Base-by-base conservation (phyloP, 2,113 vertebrate genomes). In the Scophthalmus maximus region DNA sequence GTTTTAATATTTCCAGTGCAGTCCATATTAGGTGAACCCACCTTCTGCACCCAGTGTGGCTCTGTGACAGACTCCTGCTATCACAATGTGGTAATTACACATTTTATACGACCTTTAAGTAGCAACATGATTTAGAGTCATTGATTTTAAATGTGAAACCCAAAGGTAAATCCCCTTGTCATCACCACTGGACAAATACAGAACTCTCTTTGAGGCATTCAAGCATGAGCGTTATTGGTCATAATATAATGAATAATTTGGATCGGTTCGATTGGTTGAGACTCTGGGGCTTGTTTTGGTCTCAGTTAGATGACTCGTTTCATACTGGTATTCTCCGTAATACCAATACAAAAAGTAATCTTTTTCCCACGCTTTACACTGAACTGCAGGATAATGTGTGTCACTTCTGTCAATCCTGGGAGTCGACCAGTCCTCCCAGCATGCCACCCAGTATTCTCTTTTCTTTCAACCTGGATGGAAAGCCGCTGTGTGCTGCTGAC, bases 331-430 rank as follows among this genome's bases (percentile, higher is more conserved):
- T n/a, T 34, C 36, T 66, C 7, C n/a, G n/a, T n/a, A n/a, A n/a
- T n/a, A n/a, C n/a, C n/a, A n/a, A n/a, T n/a, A n/a, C n/a, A n/a
- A n/a, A n/a, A n/a, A n/a, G n/a, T n/a, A n/a, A n/a, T n/a, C n/a
- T n/a, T n/a, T n/a, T n/a, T n/a, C n/a, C n/a, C n/a, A n/a, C n/a
- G 59, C 27, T 8, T 55, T 65, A 10, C 44, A 0, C 40, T 67
- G 36, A 26, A 15, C 58, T 55, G 8, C 68, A 93, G 92, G 79
- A 90, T 3, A 58, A 78, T 1, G 44, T 3, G 5, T 94, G 93
- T 63, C 89, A 89, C 86, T 92, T 92, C 87, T 94, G 93, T 68
- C 63, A 82, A 55, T 6, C 55, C 12, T 42, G 15, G 42, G 65
- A 67, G 4, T 51, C 0, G 1, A 59, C 71, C 70, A 76, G 53